Conservation (phyloP, 2,888 invertebrate species). For the Linyphia triangularis region DNA sequence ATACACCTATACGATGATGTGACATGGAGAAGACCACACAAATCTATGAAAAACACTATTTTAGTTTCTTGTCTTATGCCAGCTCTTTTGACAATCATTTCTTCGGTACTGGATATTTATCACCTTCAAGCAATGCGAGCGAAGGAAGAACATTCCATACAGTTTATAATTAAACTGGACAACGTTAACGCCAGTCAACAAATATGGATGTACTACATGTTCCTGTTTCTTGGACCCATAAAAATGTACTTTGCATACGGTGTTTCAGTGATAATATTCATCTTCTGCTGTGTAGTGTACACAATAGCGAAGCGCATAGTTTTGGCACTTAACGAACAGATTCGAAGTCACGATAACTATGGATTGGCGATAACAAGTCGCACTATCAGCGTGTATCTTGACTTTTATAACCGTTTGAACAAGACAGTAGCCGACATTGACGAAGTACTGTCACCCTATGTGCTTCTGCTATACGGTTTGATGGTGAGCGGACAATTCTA, state of each 20-base stretch:
- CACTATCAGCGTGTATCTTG: constrained; percentile 2
- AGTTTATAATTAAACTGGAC: constrained; percentile 38
- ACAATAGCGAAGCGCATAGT: constrained; percentile 36
- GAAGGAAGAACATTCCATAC: constrained; percentile 57
- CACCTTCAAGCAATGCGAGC: constrained; percentile 28
- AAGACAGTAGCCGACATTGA: constrained; percentile 54
- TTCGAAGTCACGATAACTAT: not conserved
- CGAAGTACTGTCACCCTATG: constrained; percentile 62
- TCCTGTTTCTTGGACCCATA: constrained; percentile 37
- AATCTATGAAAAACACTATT: constrained; percentile 31
- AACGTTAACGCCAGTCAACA: constrained; percentile 15
- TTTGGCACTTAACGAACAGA: constrained; percentile 18
- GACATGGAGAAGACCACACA: constrained; percentile 16
- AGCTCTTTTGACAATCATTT: constrained; percentile 13
- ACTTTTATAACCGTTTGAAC: constrained; percentile 52
- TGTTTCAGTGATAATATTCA: constrained; percentile 55
- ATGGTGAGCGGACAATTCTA: constrained; percentile 70
- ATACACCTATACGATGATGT: constrained; percentile 52
- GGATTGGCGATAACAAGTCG: not conserved
- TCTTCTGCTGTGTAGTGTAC: constrained; percentile 50
- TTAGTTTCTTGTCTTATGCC: constrained; percentile 19
- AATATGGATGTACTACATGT: constrained; percentile 48
- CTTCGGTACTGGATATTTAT: constrained; percentile 49
- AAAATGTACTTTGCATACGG: constrained; percentile 69
- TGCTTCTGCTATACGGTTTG: constrained; percentile 64